These are phyloP conservation scores for Yponomeuta plumbellus DNA, from an alignment of 2,888 invertebrate genomes.

Conservation along the genomic window DNA sequence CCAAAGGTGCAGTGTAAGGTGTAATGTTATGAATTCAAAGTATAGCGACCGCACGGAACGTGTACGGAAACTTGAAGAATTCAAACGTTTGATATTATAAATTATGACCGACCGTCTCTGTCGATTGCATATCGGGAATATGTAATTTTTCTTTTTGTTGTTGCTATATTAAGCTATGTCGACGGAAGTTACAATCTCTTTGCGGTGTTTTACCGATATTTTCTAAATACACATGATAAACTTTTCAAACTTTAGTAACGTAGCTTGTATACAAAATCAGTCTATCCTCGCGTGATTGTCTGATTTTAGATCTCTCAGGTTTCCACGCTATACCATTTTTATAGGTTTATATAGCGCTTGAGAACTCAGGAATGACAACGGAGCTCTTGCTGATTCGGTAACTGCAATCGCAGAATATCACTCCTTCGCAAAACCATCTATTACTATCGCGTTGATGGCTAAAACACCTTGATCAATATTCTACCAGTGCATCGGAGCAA, in stretches of 20 bases:
- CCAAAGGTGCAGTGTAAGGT: not conserved
- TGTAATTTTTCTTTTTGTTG: not conserved
- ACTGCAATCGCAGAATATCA: not conserved
- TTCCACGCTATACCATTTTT: no score
- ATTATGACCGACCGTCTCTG: not conserved
- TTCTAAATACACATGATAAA: not conserved
- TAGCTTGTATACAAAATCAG: not conserved
- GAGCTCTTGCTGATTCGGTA: no score
- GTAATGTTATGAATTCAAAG: not conserved
- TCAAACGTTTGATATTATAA: not conserved
- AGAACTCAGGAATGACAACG: not conserved
- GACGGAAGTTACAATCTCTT: not conserved
- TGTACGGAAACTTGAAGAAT: not conserved
- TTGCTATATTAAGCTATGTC: not conserved
- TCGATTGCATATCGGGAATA: not conserved
- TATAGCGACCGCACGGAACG: not conserved
- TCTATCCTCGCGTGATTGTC: not conserved
- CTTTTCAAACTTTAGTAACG: no score
- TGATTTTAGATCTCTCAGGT: not conserved
- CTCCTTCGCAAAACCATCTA: not conserved
- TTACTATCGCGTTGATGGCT: not conserved
- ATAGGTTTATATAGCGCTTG: not conserved
- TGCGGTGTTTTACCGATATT: not conserved
- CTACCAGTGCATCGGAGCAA: conserved; percentile 57
- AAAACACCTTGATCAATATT: conserved; percentile 49